These are phyloP conservation scores for Hoplostethus mediterraneus DNA, from an alignment of 2,797 vertebrate genomes.

Conservation along the genomic window DNA sequence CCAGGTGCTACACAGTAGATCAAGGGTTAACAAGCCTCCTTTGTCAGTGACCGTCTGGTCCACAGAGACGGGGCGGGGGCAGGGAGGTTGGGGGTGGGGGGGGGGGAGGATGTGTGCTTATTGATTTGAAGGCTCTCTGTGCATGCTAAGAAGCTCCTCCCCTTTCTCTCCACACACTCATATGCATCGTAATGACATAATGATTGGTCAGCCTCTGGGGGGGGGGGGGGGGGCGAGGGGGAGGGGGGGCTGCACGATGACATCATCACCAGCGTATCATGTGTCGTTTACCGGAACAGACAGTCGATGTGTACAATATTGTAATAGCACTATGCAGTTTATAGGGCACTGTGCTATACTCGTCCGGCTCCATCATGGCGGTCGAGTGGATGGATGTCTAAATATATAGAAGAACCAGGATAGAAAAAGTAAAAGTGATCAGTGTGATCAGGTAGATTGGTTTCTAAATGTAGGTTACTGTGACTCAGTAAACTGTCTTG, in stretches of 20 bases:
- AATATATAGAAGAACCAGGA: too few species aligned
- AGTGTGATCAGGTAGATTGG: too few species aligned
- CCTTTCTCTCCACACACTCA: not conserved
- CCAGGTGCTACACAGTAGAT: not conserved
- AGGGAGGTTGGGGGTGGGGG: too few species aligned
- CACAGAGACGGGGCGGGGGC: too few species aligned
- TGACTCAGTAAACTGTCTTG: too few species aligned
- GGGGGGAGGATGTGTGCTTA: conserved; percentile 26
- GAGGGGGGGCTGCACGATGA: conserved; percentile 56
- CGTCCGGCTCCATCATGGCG: too few species aligned
- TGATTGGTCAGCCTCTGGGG: conserved; percentile 53
- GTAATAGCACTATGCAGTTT: conserved; percentile 44
- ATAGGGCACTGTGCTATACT: too few species aligned
- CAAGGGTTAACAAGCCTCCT: conserved; percentile 40
- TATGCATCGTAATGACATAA: conserved; percentile 64
- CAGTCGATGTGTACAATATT: conserved; percentile 17
- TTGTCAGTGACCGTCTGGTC: conserved; percentile 11
- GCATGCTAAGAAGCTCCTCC: conserved; percentile 20
- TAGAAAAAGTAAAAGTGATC: too few species aligned
- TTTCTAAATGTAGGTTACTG: too few species aligned
- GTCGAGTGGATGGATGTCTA: too few species aligned
- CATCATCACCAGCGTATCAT: conserved; percentile 63
- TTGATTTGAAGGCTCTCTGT: conserved; percentile 63
- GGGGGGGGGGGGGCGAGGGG: too few species aligned
- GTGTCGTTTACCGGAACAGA: conserved; percentile 65